Evolutionary conservation across 2,888 invertebrate species (phyloP).

Genomic region (Napeogenes sylphis): DNA sequence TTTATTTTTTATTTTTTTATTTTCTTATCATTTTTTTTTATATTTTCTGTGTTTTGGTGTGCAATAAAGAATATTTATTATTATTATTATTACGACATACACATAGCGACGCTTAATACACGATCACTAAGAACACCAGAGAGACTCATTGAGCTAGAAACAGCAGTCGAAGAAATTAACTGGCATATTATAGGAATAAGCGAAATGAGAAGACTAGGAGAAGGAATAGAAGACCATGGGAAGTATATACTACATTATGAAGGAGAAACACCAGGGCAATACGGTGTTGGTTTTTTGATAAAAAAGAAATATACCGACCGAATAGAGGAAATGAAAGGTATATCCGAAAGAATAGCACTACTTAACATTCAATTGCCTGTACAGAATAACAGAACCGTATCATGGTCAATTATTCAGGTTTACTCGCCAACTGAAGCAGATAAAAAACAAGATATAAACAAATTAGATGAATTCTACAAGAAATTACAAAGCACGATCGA

Average conservation of each 20-base stretch:
- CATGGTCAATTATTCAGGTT: slow-evolving; percentile 31
- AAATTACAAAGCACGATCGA: too few species aligned
- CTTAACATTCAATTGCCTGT: slow-evolving; percentile 22
- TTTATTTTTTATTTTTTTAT: too few species aligned
- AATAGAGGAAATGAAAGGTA: slow-evolving; percentile 30
- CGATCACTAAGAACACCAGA: slow-evolving; percentile 27
- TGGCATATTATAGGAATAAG: slow-evolving; percentile 28
- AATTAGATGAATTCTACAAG: too few species aligned
- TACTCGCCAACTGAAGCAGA: slow-evolving; percentile 32
- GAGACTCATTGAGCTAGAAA: slow-evolving; percentile 22
- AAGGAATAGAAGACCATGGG: slow-evolving; percentile 15
- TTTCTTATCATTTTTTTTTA: too few species aligned
- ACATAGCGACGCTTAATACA: slow-evolving; percentile 18
- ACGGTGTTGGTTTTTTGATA: slow-evolving; percentile 14
- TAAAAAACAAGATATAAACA: slow-evolving; percentile 28
- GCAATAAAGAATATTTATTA: too few species aligned
- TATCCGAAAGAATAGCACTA: slow-evolving; percentile 31
- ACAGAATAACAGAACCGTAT: slow-evolving; percentile 2
- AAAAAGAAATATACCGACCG: slow-evolving; percentile 20
- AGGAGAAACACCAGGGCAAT: too few species aligned
- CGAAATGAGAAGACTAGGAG: slow-evolving; percentile 21
- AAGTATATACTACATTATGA: too few species aligned
- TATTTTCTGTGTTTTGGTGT: too few species aligned
- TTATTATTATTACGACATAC: too few species aligned
- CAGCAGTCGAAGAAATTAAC: slow-evolving; percentile 23